Evolutionary conservation across 1,140 invertebrate species (phyloP).

Genomic region (Metopolophium dirhodum): DNA sequence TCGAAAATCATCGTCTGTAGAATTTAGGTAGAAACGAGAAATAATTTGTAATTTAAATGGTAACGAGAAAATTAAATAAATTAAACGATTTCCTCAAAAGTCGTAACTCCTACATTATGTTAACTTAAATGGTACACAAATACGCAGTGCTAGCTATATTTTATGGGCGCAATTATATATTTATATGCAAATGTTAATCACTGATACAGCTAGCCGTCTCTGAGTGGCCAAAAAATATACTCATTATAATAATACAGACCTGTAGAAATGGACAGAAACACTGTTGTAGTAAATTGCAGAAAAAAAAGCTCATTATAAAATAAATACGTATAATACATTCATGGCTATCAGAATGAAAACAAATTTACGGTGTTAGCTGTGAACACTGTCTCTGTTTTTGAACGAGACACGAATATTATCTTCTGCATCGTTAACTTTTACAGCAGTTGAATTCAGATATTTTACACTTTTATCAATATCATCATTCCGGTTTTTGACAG

Average conservation of each 20-base stretch:
- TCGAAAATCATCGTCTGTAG: too few species aligned
- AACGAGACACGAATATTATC: not conserved
- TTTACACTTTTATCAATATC: not conserved
- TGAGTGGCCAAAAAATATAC: not conserved
- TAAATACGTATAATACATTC: not conserved
- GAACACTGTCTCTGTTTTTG: not conserved
- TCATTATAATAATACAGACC: not conserved
- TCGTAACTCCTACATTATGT: too few species aligned
- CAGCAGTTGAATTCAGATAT: not conserved
- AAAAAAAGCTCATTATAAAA: not conserved
- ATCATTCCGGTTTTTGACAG: not conserved
- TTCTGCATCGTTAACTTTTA: not conserved
- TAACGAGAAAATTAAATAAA: too few species aligned
- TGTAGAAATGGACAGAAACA: not conserved
- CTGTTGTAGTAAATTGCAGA: not conserved
- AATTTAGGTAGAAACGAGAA: too few species aligned
- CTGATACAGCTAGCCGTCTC: too few species aligned
- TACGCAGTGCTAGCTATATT: too few species aligned
- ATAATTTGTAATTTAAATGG: too few species aligned
- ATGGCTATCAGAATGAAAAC: not conserved
- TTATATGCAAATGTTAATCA: too few species aligned
- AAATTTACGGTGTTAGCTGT: not conserved
- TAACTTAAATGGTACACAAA: too few species aligned
- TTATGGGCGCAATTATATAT: too few species aligned
- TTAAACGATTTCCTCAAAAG: too few species aligned